A percentile compares a stretch with the other conserved stretches of the same genome.
Conservation (phyloP, 2,797 vertebrate species). For the Sebastes baramenuke region DNA sequence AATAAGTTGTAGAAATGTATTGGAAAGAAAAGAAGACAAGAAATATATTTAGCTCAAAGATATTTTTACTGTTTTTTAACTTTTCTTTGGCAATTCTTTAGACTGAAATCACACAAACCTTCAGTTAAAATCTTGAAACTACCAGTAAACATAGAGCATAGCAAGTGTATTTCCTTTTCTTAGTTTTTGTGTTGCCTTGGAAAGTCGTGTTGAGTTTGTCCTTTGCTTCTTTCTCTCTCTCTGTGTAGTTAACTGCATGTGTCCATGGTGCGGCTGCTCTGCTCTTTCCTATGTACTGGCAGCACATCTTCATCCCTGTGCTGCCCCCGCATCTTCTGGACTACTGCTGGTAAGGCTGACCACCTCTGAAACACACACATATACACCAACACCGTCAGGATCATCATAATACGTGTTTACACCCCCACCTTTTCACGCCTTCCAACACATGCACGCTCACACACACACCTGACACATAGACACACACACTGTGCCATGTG, state of each 20-base stretch:
- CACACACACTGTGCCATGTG: slow-evolving; percentile 1
- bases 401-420: slow-evolving; percentile 13
- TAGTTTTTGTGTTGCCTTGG: background rate
- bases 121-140: background rate
- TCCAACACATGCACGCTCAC: background rate
- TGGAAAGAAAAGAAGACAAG: background rate
- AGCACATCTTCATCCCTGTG: slow-evolving; percentile 99
- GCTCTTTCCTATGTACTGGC: slow-evolving; percentile 99
- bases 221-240: slow-evolving; percentile 23
- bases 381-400: background rate
- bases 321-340: slow-evolving; percentile 97
- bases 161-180: background rate
- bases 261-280: slow-evolving; percentile 94
- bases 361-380: slow-evolving; percentile 39
- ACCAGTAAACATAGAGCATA: background rate
- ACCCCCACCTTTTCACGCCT: slow-evolving; percentile 1
- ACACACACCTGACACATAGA: background rate
- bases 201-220: slow-evolving; percentile 36
- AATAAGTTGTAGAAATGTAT: background rate
- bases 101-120: background rate
- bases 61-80: background rate
- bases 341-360: slow-evolving; percentile 95
- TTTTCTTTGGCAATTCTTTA: background rate
- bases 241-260: slow-evolving; percentile 94
- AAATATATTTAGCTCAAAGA: background rate